Evolutionary conservation across 2,888 invertebrate genomes (phyloP).

Genomic region (Hirtodrosophila cameraria): DNA sequence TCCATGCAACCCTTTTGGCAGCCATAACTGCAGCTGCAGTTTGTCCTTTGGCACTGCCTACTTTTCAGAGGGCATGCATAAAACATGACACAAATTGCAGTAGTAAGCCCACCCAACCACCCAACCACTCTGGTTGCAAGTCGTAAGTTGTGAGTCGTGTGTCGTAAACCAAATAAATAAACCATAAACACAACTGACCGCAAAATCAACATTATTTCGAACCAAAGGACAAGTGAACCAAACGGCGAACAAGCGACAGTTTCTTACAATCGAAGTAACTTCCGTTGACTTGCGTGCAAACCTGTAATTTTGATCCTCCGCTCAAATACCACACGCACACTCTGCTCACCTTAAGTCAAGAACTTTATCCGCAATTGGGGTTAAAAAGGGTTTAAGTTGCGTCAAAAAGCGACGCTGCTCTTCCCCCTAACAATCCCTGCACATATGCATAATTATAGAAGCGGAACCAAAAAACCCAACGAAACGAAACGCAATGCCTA

Average conservation of each 20-base stretch:
- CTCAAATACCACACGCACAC: no score
- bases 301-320: constrained; percentile 54
- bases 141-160: no score
- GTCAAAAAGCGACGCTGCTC: constrained; percentile 29
- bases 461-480: constrained; percentile 56
- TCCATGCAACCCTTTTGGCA: not conserved
- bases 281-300: constrained; percentile 74
- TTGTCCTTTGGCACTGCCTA: constrained; percentile 13
- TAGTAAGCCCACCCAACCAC: constrained; percentile 2
- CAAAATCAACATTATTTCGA: constrained; percentile 62
- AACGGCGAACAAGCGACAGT: constrained; percentile 30
- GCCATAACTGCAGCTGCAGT: not conserved
- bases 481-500: constrained; percentile 17
- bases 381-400: constrained; percentile 75
- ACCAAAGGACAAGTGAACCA: no score
- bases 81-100: constrained; percentile 71
- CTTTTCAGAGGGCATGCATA: constrained; percentile 40
- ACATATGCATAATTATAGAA: constrained; percentile 71
- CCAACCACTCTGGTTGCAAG: constrained; percentile 4
- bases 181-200: constrained; percentile 72
- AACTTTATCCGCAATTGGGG: constrained; percentile 54
- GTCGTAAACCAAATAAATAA: constrained; percentile 68
- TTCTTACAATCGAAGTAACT: constrained; percentile 58
- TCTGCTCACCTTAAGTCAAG: no score
- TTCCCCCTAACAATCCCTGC: constrained; percentile 1